Base-by-base conservation (phyloP, 2,888 invertebrate species). In the Drosophila prolongata region DNA sequence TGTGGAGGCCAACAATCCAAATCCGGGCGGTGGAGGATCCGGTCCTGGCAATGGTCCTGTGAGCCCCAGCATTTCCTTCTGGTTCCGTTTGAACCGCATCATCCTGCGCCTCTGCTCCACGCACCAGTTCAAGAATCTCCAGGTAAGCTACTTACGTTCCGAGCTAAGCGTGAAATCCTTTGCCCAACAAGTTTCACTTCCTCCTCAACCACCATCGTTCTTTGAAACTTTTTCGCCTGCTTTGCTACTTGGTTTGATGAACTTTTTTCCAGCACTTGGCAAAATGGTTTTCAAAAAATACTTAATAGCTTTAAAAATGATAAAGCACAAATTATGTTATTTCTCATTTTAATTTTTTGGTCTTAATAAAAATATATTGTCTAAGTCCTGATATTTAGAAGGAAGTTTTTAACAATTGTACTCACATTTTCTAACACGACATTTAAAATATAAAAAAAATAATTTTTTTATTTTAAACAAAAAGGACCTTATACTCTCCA, bases 41-140 rank as follows among this genome's bases (percentile, higher is more conserved):
- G 69, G 69, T 24, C 11, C 44, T n/a, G 67, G 57, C n/a, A 57
- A 40, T 19, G 69, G 68, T 14, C 53, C 62, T 16, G 55, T 80
- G 40, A 91, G 92, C 72, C 93, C 93, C 77, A 93, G 93, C 89
- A 89, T 91, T 40, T 90, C 91, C 19, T 93, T 93, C 83, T 90
- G 93, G 87, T 91, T 91, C 89, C 90, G 91, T 14, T 88, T 94
- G 62, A 94, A 94, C 55, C 91, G 93, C 62, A 93, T 94, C 35
- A 87, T 95, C 57, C 93, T 93, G 69, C 93, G 93, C 53, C 92
- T 97, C 34, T 97, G 95, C 90, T 94, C 94, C 54, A 95, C 96
- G 37, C 96, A 96, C 92, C 94, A 96, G 87, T 97, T 97, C 93
- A 94, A 94, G 88, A 96, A 97, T 92, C 93, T 95, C 52, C 96